phyloP scores from a whole-genome alignment of 2,797 vertebrate species.

The Sebastes baramenuke region DNA sequence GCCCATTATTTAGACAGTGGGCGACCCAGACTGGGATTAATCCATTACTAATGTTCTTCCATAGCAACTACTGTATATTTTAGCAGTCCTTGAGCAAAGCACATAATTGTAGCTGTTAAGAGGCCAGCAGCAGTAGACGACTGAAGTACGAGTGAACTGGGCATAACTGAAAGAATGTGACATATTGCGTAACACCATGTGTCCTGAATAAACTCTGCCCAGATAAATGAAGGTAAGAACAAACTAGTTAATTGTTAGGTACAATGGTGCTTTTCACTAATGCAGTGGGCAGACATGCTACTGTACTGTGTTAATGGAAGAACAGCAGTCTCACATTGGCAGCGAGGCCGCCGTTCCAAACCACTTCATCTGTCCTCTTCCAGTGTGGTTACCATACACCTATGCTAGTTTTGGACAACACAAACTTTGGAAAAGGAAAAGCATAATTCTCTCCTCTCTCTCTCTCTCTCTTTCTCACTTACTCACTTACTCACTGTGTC shows the following conservation, averaged over 20 bases:
- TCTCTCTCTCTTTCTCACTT: conserved; percentile 20
- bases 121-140: conserved; percentile 27
- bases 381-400: conserved; percentile 73
- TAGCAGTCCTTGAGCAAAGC: conserved; percentile 35
- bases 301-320: conserved; percentile 74
- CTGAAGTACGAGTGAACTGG: conserved; percentile 38
- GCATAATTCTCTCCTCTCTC: conserved; percentile 58
- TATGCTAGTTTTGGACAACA: conserved; percentile 79
- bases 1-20: conserved; percentile 1
- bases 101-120: conserved; percentile 43
- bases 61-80: conserved; percentile 39
- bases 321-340: conserved; percentile 73
- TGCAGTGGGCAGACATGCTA: conserved; percentile 67
- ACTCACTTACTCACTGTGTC: conserved; percentile 30
- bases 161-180: conserved; percentile 60
- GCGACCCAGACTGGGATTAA: background rate
- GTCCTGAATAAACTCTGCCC: conserved; percentile 54
- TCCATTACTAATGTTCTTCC: conserved; percentile 37
- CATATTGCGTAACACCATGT: conserved; percentile 64
- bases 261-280: conserved; percentile 78
- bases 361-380: conserved; percentile 74
- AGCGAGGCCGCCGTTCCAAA: conserved; percentile 71
- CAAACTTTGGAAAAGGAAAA: conserved; percentile 69
- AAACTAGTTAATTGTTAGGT: conserved; percentile 74
- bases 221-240: conserved; percentile 74